These are phyloP conservation scores for Cladorhizidae sp. DNA, from an alignment of 37 sponge, comb jelly and placozoan genomes.

Conservation along the genomic window DNA sequence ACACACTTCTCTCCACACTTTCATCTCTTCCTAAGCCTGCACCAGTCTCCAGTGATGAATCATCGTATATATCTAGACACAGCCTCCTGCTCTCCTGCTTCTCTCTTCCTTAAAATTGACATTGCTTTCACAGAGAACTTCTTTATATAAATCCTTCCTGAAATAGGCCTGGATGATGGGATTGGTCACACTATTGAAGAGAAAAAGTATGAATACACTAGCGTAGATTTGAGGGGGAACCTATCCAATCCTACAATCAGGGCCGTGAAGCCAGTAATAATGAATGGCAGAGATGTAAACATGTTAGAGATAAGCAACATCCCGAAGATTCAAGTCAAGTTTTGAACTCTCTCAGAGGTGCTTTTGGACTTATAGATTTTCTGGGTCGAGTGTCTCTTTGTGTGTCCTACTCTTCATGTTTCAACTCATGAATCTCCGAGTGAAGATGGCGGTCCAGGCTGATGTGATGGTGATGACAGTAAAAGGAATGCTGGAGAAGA, in stretches of 20 bases:
- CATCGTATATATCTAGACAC: slow-evolving; percentile 34
- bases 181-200: slow-evolving; percentile 28
- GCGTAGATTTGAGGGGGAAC: slow-evolving; percentile 4
- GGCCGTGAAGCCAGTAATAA: background rate
- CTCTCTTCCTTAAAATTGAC: background rate
- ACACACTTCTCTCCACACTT: no score
- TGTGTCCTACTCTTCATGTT: background rate
- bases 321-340: slow-evolving; percentile 29
- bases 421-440: slow-evolving; percentile 16
- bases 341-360: background rate
- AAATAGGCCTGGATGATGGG: slow-evolving; percentile 43
- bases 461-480: slow-evolving; percentile 27
- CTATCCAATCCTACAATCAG: slow-evolving; percentile 2
- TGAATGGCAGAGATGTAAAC: slow-evolving; percentile 6
- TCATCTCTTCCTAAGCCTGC: no score
- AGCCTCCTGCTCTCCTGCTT: background rate
- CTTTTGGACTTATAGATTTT: background rate
- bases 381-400: background rate
- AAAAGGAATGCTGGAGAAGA: slow-evolving; percentile 2
- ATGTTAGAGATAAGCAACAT: slow-evolving; percentile 12
- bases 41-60: no score
- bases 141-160: slow-evolving; percentile 17
- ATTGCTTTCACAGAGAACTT: background rate
- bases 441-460: slow-evolving; percentile 33
- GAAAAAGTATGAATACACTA: slow-evolving; percentile 4